Conservation (phyloP, 2,797 vertebrate species). For the Pogonophryne albipinna region DNA sequence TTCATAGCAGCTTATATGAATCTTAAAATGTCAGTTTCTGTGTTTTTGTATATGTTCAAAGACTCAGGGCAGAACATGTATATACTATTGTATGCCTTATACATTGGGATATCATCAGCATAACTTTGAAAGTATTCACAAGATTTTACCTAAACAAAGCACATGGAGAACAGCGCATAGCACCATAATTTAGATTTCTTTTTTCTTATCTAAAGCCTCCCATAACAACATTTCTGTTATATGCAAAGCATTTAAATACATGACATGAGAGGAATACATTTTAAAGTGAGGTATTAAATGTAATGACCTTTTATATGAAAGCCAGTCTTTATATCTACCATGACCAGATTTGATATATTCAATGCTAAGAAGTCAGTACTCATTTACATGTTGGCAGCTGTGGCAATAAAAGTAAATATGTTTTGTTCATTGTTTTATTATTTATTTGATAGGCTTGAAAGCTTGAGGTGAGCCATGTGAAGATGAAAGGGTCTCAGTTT, state of each 20-base stretch:
- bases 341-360: constrained; percentile 1
- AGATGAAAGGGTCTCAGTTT: not conserved
- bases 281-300: constrained; percentile 3
- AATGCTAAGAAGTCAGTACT: not conserved
- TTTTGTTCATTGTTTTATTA: not conserved
- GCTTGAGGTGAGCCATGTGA: not conserved
- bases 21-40: constrained; percentile 21
- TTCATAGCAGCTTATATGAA: constrained; percentile 3
- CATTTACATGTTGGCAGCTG: not conserved
- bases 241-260: constrained; percentile 2
- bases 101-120: constrained; percentile 6
- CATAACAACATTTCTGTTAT: constrained; percentile 3
- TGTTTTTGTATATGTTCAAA: not conserved
- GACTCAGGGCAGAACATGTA: not conserved
- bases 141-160: not conserved
- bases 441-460: not conserved
- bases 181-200: constrained; percentile 8
- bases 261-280: not conserved
- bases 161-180: not conserved
- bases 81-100: not conserved
- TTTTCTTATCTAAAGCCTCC: not conserved
- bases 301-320: not conserved
- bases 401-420: not conserved
- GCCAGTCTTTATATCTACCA: not conserved
- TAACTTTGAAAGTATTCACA: not conserved